Conservation (phyloP, 2,888 invertebrate species). For the Drosophila setosimentum region DNA sequence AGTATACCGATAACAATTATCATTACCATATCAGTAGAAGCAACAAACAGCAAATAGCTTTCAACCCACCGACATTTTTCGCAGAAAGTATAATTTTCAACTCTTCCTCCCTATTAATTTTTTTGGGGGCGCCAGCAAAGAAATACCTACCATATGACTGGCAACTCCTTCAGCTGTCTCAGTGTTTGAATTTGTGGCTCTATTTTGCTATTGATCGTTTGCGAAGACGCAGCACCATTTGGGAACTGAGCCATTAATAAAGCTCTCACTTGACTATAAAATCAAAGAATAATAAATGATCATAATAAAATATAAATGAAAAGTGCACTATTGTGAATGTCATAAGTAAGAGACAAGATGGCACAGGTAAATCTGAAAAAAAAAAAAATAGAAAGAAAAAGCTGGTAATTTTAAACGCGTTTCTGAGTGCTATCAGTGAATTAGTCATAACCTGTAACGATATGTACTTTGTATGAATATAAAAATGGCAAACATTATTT, state of each 20-base stretch:
- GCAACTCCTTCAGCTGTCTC: slow-evolving; percentile 29
- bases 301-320: slow-evolving; percentile 7
- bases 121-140: slow-evolving; percentile 2
- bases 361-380: slow-evolving; percentile 56
- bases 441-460: slow-evolving; percentile 46
- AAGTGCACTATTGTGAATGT: slow-evolving; percentile 55
- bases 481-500: slow-evolving; percentile 5
- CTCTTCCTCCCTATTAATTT: neutral
- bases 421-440: slow-evolving; percentile 10
- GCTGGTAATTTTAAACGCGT: slow-evolving; percentile 27
- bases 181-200: slow-evolving; percentile 18
- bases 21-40: slow-evolving; percentile 64
- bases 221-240: slow-evolving; percentile 28
- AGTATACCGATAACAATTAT: slow-evolving; percentile 57
- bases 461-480: slow-evolving; percentile 19
- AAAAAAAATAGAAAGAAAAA: neutral
- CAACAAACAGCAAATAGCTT: slow-evolving; percentile 41
- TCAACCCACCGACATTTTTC: slow-evolving; percentile 46
- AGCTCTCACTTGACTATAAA: slow-evolving; percentile 14
- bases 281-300: slow-evolving; percentile 17
- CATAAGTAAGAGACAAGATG: slow-evolving; percentile 53
- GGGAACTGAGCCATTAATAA: neutral
- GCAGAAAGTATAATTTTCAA: neutral
- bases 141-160: slow-evolving; percentile 13
- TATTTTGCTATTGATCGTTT: slow-evolving; percentile 33